Conservation (phyloP, 2,797 vertebrate species). For the Poecilia gillii region DNA sequence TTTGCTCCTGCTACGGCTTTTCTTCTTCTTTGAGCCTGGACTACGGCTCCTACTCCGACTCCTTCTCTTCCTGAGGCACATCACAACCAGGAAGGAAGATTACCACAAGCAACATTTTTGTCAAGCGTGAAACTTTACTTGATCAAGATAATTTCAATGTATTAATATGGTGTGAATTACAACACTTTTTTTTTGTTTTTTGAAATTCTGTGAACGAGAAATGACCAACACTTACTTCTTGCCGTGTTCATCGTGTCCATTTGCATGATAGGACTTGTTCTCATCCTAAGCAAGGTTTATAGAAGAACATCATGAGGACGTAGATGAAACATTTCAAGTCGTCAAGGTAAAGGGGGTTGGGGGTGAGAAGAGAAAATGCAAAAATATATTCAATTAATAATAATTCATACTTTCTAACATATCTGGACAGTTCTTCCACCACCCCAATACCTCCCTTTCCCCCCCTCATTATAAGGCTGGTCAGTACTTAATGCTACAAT, state of each 20-base stretch:
- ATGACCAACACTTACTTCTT: conserved; percentile 90
- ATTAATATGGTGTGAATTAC: neutral
- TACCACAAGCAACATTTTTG: neutral
- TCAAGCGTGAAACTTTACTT: neutral
- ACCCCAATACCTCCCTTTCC: conserved; percentile 73
- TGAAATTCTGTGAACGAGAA: neutral
- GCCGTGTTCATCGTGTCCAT: conserved; percentile 95
- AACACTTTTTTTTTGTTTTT: neutral
- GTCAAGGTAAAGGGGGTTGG: conserved; percentile 88
- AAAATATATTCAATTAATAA: conserved; percentile 81
- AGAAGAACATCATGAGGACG: conserved; percentile 99
- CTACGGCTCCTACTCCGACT: conserved; percentile 94
- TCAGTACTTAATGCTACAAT: conserved; percentile 75
- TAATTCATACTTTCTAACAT: conserved; percentile 68
- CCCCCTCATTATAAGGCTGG: conserved; percentile 64
- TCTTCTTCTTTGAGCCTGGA: conserved; percentile 89
- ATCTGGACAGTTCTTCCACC: conserved; percentile 73
- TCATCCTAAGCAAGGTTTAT: conserved; percentile 99
- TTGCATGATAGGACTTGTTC: conserved; percentile 99
- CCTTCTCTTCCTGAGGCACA: conserved; percentile 87
- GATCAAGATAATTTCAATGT: neutral
- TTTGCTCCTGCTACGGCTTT: conserved; percentile 90
- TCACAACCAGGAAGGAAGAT: neutral
- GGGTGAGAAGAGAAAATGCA: conserved; percentile 88
- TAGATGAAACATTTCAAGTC: conserved; percentile 98